Percentiles rank a stretch among this genome's conserved stretches.
Conservation (phyloP, 2,797 vertebrate species). For the Siniperca scherzeri region DNA sequence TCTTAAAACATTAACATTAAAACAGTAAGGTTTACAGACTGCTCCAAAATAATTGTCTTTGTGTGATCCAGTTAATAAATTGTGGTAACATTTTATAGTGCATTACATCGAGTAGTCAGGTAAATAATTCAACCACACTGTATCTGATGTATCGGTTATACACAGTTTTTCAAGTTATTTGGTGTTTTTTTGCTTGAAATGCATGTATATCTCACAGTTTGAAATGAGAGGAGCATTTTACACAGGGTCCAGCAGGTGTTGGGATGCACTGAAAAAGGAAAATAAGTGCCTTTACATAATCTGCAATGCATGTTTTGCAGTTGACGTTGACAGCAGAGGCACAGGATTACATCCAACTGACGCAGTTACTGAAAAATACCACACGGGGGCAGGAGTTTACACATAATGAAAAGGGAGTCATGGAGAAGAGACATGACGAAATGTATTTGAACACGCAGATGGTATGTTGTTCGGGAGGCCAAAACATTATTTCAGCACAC, state of each 20-base stretch:
- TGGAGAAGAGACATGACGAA: background rate
- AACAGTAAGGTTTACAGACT: background rate
- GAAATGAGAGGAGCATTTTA: background rate
- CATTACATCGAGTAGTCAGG: background rate
- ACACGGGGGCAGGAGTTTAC: slow-evolving; percentile 37
- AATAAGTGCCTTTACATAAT: background rate
- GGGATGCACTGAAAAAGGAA: background rate
- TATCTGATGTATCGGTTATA: background rate
- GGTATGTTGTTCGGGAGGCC: background rate
- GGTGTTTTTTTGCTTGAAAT: background rate
- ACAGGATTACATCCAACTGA: background rate
- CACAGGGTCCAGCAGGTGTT: background rate
- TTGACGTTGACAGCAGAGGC: background rate
- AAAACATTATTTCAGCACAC: background rate
- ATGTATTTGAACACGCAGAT: background rate
- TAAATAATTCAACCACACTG: background rate
- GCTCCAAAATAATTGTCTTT: background rate
- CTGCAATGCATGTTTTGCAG: background rate
- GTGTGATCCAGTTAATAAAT: background rate
- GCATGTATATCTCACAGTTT: background rate
- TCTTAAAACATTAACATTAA: background rate
- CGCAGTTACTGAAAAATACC: slow-evolving; percentile 10
- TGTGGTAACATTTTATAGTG: background rate
- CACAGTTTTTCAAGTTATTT: background rate
- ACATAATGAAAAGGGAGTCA: background rate